Base-by-base conservation (phyloP, 2,888 invertebrate genomes). In the Hemistola chrysoprasaria region DNA sequence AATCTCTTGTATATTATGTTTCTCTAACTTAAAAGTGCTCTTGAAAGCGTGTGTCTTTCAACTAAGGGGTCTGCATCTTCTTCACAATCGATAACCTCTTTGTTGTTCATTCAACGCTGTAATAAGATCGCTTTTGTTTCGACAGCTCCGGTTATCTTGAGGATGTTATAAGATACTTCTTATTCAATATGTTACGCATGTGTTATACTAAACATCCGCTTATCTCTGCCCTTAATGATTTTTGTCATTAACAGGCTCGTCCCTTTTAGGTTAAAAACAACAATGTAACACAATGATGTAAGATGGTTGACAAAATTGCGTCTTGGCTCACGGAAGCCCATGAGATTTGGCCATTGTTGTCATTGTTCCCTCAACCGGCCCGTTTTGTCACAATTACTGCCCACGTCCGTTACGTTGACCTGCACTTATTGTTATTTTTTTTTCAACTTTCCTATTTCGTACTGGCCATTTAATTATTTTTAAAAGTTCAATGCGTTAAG, bases 91-190 rank as follows among this genome's bases (percentile, higher is more conserved):
- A 72, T 72, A 69, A 53, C 67, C 67, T 71, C 62, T 68, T 65
- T 56, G 66, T 72, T 78, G 70, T 77, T 64, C 66, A 70, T 78
- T 74, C 56, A 65, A 56, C 46, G 55, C 22, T 46, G 30, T 48
- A 21, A 50, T 56, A 59, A 64, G 57, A 40, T 26, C 35, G 42
- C 59, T 58, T 65, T 70, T 68, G 65, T 73, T 59, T 59, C 53
- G 40, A 47, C 34, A 49, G 49, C 53, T 50, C 46, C 48, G 62
- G 31, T 35, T 47, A 48, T 58, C 50, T 42, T 45, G 36, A 44
- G 43, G 44, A 44, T 50, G 46, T 41, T 36, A 41, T 48, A 48
- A 55, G 40, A 58, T 61, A 46, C 47, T 51, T 48, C 58, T 62
- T 49, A 43, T 32, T 48, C 29, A 44, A 30, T 45, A 41, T 37